Percentiles rank a stretch among this genome's conserved stretches.
These are phyloP conservation scores for Lochmaea crataegi DNA, from an alignment of 2,888 invertebrate genomes.

Conservation along the genomic window DNA sequence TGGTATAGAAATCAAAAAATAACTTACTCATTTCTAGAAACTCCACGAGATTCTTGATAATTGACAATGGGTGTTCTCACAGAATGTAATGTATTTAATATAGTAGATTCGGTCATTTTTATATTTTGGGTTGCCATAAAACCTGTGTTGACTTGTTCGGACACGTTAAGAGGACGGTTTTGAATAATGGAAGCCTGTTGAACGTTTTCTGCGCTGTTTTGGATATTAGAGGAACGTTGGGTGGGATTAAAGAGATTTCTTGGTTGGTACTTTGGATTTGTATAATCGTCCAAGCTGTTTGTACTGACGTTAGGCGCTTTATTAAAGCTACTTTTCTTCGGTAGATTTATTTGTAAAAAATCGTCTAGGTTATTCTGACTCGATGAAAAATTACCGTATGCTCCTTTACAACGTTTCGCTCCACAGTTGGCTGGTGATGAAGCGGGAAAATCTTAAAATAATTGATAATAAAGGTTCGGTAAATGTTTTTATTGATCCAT, in stretches of 20 bases:
- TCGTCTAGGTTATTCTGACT: conserved; percentile 12
- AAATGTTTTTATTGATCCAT: too few species aligned
- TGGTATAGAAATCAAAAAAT: background rate
- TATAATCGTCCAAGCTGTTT: conserved; percentile 4
- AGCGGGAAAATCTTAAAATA: background rate
- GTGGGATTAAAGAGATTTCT: background rate
- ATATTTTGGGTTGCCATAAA: background rate
- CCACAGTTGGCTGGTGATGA: background rate
- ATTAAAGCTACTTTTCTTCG: background rate
- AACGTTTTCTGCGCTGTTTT: background rate
- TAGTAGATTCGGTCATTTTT: conserved; percentile 43
- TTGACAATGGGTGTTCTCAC: conserved; percentile 59
- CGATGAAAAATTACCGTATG: conserved; percentile 9
- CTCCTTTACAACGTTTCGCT: conserved; percentile 5
- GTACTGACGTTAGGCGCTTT: background rate
- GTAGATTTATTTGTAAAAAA: background rate
- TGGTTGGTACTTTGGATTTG: background rate
- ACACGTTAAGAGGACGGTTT: background rate
- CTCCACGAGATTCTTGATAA: conserved; percentile 59
- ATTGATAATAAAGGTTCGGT: too few species aligned
- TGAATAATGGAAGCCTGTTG: background rate
- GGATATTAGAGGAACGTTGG: background rate
- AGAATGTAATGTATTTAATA: conserved; percentile 47
- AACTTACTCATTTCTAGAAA: conserved; percentile 58
- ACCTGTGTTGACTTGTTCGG: background rate